These are phyloP conservation scores for Trissoscelio sp. DNA, from an alignment of 2,888 invertebrate species.

Conservation along the genomic window DNA sequence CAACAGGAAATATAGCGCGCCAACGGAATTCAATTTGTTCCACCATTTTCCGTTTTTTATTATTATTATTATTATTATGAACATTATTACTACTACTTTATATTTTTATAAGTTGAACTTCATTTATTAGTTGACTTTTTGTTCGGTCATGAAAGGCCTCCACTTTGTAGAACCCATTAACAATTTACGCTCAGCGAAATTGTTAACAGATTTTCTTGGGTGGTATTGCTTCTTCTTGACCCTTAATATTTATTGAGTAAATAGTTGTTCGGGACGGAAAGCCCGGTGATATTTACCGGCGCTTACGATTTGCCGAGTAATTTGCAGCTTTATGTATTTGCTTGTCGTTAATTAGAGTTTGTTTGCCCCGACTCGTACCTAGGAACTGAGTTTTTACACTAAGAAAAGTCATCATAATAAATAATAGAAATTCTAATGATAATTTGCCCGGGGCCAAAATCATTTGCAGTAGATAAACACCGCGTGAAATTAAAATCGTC, in stretches of 20 bases:
- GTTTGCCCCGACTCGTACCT: slow-evolving; percentile 2
- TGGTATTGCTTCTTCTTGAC: slow-evolving; percentile 34
- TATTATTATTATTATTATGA: no score
- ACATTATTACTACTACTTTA: no score
- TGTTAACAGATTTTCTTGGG: slow-evolving; percentile 26
- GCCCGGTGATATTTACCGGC: slow-evolving; percentile 41
- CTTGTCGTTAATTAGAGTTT: slow-evolving; percentile 37
- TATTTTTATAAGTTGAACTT: no score
- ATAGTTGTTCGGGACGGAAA: slow-evolving; percentile 41
- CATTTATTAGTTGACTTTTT: no score
- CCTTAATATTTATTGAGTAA: slow-evolving; percentile 52
- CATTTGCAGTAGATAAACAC: background rate
- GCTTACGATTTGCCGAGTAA: slow-evolving; percentile 55
- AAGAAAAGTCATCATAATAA: background rate
- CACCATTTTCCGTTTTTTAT: background rate
- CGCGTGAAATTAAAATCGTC: background rate
- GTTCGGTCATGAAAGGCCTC: background rate
- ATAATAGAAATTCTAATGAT: background rate
- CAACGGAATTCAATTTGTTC: slow-evolving; percentile 23
- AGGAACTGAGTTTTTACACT: slow-evolving; percentile 40
- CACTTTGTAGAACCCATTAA: background rate
- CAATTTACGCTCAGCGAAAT: slow-evolving; percentile 9
- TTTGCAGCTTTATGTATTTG: slow-evolving; percentile 48
- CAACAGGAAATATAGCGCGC: slow-evolving; percentile 31
- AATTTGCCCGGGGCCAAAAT: background rate